phyloP scores from a whole-genome alignment of 2,113 vertebrate species.

The Melanerpes aurifrons region DNA sequence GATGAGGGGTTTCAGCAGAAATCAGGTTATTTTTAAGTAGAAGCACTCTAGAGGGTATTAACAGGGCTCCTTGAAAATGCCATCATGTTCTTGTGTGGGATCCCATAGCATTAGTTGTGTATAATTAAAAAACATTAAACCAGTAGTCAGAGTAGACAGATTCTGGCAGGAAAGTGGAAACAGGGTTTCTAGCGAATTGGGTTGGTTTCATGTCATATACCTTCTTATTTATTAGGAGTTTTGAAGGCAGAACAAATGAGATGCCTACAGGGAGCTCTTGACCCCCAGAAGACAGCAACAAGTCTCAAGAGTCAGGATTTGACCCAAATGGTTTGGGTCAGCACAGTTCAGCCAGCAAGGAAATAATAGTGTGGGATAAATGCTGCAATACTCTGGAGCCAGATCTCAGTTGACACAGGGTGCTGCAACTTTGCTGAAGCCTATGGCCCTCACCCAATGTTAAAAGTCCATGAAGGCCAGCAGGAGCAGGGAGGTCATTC shows the following conservation, averaged over 20 bases:
- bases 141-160: neutral
- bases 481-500: too few relatives aligned
- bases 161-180: neutral
- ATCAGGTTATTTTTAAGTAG: slow-evolving; percentile 40
- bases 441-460: neutral
- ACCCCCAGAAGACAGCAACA: neutral
- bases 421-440: neutral
- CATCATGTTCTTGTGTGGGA: neutral
- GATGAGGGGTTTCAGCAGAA: slow-evolving; percentile 6
- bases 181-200: neutral
- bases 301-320: neutral
- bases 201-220: neutral
- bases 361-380: neutral
- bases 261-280: neutral
- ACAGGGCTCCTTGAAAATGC: neutral
- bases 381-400: accelerated
- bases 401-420: neutral
- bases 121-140: neutral
- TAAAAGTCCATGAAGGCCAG: neutral
- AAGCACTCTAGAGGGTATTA: neutral
- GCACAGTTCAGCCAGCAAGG: neutral
- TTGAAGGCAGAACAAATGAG: neutral
- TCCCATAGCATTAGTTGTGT: neutral
- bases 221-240: neutral
- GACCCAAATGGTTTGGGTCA: neutral